These are phyloP conservation scores for Drosophila fuyamai DNA, from an alignment of 1,140 invertebrate species.

Conservation along the genomic window DNA sequence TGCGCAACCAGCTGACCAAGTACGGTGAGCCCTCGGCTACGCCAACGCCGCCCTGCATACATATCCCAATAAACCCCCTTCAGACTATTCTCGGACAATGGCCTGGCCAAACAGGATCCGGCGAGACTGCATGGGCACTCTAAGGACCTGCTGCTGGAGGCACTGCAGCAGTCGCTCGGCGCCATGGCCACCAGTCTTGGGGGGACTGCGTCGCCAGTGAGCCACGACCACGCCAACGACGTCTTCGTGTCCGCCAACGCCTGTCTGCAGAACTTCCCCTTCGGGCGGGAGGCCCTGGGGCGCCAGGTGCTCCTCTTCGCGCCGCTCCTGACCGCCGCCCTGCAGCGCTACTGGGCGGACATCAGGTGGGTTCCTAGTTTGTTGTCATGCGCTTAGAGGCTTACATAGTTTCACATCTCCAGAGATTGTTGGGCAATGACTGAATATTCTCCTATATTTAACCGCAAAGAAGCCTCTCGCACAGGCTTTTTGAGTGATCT, in stretches of 20 bases:
- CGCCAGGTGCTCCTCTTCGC: constrained; percentile 24
- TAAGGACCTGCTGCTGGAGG: constrained; percentile 13
- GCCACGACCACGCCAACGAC: constrained; percentile 36
- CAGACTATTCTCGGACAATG: constrained; percentile 55
- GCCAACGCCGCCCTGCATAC: no score
- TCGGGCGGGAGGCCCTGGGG: constrained; percentile 42
- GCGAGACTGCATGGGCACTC: constrained; percentile 2
- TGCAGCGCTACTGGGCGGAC: constrained; percentile 37
- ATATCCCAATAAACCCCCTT: background rate
- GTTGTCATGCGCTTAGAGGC: no score
- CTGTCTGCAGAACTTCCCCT: constrained; percentile 58
- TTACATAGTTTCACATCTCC: no score
- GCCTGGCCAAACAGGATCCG: background rate
- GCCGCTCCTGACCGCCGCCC: constrained; percentile 30
- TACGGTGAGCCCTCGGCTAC: constrained; percentile 10
- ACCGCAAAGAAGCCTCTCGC: no score
- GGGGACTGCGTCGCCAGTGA: rapidly evolving
- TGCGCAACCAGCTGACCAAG: constrained; percentile 58
- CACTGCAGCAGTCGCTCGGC: constrained; percentile 24
- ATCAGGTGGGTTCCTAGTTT: constrained; percentile 32
- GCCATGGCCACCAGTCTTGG: background rate
- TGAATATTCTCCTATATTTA: no score
- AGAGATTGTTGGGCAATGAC: no score
- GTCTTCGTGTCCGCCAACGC: constrained; percentile 47
- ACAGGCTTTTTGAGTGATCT: no score